Percentiles rank a stretch among this genome's conserved stretches.
Conservation (phyloP, 2,797 vertebrate species). For the Coranthus polyacanthus region DNA sequence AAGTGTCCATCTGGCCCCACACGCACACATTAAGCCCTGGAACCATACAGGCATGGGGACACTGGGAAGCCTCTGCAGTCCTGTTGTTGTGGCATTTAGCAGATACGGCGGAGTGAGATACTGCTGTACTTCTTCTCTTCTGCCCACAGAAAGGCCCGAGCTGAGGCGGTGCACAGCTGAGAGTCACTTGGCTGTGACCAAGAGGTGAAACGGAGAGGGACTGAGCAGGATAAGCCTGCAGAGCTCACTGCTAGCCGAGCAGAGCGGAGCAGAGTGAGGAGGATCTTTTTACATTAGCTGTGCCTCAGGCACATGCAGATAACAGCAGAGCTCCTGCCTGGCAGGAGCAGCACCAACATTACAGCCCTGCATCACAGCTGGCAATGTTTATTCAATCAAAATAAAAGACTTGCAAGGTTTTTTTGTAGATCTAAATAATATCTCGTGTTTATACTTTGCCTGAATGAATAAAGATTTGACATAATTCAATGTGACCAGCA, state of each 20-base stretch:
- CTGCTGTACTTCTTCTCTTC: conserved; percentile 36
- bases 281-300: conserved; percentile 65
- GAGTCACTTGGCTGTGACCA: conserved; percentile 66
- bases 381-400: conserved; percentile 68
- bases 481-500: conserved; percentile 24
- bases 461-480: conserved; percentile 42
- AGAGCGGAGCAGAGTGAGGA: conserved; percentile 54
- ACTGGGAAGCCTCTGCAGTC: conserved; percentile 63
- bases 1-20: conserved; percentile 94
- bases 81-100: conserved; percentile 88
- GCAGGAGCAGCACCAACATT: conserved; percentile 52
- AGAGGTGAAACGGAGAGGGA: conserved; percentile 57
- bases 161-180: conserved; percentile 41
- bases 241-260: conserved; percentile 47
- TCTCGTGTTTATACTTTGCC: conserved; percentile 28
- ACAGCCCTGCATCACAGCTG: conserved; percentile 62
- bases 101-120: conserved; percentile 70
- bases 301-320: conserved; percentile 66
- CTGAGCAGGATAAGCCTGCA: conserved; percentile 51
- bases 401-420: conserved; percentile 52
- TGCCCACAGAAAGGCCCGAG: conserved; percentile 35
- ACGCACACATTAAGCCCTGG: conserved; percentile 87
- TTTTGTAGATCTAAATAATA: conserved; percentile 48
- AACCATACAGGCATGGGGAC: conserved; percentile 76
- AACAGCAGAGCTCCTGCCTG: conserved; percentile 60